Evolutionary conservation across 2,888 invertebrate genomes (phyloP).

Genomic region (Osmoderma eremita): DNA sequence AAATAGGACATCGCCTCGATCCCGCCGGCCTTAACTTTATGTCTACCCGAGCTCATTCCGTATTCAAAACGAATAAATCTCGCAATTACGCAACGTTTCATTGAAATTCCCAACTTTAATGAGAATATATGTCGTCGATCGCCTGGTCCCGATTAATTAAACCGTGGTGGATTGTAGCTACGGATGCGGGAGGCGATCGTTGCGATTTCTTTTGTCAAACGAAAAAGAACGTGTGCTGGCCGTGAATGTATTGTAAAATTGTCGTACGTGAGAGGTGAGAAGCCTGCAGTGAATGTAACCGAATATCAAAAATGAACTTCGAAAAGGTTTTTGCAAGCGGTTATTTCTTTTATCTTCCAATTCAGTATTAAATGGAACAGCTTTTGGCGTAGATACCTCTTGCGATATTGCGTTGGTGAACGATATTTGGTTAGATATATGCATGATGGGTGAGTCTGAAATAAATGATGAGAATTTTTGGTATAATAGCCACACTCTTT

Average conservation of each 20-base stretch:
- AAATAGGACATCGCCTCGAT: not conserved
- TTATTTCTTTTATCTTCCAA: too few relatives aligned
- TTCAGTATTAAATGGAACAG: too few relatives aligned
- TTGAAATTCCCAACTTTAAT: conserved; percentile 37
- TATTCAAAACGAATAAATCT: conserved; percentile 36
- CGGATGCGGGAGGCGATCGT: conserved; percentile 16
- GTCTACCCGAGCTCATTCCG: conserved; percentile 30
- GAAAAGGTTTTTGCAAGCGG: too few relatives aligned
- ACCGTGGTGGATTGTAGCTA: conserved; percentile 9
- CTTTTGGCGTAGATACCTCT: too few relatives aligned
- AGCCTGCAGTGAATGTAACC: too few relatives aligned
- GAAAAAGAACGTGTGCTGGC: conserved; percentile 10
- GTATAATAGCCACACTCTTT: too few relatives aligned
- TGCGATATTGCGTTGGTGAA: too few relatives aligned
- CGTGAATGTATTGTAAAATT: not conserved
- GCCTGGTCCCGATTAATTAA: conserved; percentile 29
- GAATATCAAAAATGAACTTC: too few relatives aligned
- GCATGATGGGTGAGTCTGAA: too few relatives aligned
- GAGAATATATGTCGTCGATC: conserved; percentile 31
- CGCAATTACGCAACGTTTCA: conserved; percentile 36
- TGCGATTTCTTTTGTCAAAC: conserved; percentile 25
- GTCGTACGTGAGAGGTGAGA: too few relatives aligned
- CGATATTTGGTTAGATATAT: too few relatives aligned
- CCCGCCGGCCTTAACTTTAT: conserved; percentile 26
- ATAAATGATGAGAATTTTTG: too few relatives aligned